A percentile compares a stretch with the other conserved stretches of the same genome.
phyloP scores from a whole-genome alignment of 2,113 vertebrate species.

The Sula dactylatra region DNA sequence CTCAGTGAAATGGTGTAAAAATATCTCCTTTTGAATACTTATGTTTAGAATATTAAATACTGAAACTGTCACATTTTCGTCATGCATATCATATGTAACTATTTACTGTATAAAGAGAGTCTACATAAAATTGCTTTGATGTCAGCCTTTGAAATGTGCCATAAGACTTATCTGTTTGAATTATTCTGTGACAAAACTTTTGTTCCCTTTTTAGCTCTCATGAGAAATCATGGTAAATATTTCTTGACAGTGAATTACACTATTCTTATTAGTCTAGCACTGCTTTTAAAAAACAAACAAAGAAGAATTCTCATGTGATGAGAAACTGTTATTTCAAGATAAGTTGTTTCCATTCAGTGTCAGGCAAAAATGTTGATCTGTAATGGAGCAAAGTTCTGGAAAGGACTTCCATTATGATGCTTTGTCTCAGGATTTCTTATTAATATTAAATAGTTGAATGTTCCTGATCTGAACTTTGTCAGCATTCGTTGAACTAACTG shows the following conservation, averaged over 20 bases:
- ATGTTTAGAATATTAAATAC: slow-evolving; percentile 41
- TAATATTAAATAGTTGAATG: background rate
- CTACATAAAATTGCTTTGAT: slow-evolving; percentile 45
- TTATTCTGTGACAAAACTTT: background rate
- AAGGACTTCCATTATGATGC: background rate
- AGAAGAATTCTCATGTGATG: background rate
- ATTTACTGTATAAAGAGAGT: slow-evolving; percentile 23
- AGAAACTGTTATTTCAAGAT: background rate
- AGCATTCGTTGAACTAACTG: background rate
- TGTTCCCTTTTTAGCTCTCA: background rate
- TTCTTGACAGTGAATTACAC: background rate
- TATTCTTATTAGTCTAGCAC: background rate
- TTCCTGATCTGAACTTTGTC: background rate
- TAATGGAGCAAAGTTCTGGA: background rate
- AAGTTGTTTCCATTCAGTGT: background rate
- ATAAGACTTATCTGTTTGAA: background rate
- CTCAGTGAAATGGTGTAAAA: slow-evolving; percentile 49
- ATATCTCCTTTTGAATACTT: slow-evolving; percentile 41
- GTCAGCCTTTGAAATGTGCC: slow-evolving; percentile 28
- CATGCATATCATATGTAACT: slow-evolving; percentile 51
- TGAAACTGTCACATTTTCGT: slow-evolving; percentile 56
- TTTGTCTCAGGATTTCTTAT: background rate
- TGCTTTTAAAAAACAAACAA: background rate
- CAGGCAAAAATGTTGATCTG: background rate
- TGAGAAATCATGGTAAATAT: background rate